phyloP scores from a whole-genome alignment of 2,113 vertebrate species.

The Hemibagrus wyckioides region DNA sequence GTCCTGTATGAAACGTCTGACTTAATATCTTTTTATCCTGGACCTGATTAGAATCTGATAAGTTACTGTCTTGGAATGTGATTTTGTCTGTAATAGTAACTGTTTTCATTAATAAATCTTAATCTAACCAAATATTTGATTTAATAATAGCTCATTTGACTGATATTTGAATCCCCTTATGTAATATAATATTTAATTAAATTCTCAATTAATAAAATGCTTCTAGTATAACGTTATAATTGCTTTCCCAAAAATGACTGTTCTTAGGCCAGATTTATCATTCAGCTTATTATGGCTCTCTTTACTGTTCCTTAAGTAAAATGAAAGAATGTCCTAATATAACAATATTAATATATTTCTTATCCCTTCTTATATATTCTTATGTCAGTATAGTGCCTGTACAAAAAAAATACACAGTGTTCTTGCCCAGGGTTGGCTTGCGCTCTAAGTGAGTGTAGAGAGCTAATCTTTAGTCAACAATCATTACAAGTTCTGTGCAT shows the following conservation, averaged over 20 bases:
- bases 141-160: slow-evolving; percentile 28
- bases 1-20: background rate
- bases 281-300: background rate
- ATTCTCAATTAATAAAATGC: background rate
- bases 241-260: background rate
- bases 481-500: background rate
- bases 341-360: background rate
- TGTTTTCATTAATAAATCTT: slow-evolving; percentile 13
- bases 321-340: background rate
- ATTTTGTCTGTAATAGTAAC: background rate
- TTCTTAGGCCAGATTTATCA: background rate
- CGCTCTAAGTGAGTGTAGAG: background rate
- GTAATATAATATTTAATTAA: slow-evolving; percentile 31
- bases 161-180: background rate
- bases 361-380: background rate
- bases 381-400: background rate
- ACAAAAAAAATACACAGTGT: background rate
- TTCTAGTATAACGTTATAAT: background rate
- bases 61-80: slow-evolving; percentile 17
- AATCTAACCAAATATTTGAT: slow-evolving; percentile 33
- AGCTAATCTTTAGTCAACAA: background rate
- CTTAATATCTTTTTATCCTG: slow-evolving; percentile 21
- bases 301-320: background rate
- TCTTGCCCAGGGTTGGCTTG: background rate
- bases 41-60: slow-evolving; percentile 30